Conservation (phyloP, 2,113 vertebrate genomes). For the Aplodontia rufa region DNA sequence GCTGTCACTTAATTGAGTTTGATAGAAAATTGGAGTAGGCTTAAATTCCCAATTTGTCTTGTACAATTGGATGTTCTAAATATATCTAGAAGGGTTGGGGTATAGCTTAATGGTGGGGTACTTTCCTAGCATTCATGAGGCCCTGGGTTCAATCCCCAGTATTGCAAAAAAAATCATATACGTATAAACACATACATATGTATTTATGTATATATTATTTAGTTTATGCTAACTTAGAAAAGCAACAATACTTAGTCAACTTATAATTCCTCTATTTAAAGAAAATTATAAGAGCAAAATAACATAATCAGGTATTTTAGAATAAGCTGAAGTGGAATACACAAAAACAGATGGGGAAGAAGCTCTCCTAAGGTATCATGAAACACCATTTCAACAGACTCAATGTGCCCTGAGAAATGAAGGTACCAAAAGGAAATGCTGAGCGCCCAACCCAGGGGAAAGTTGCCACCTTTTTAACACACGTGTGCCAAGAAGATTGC, state of each 20-base stretch:
- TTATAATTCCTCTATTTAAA: not conserved
- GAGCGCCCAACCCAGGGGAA: not conserved
- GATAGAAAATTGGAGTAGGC: not conserved
- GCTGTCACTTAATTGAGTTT: not conserved
- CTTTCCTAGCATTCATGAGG: not conserved
- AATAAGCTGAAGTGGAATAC: not conserved
- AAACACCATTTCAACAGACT: not conserved
- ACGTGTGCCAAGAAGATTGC: not conserved
- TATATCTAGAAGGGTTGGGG: not conserved
- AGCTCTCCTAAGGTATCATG: not conserved
- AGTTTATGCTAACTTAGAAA: not conserved
- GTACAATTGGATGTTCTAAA: not conserved
- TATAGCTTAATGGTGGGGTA: not conserved
- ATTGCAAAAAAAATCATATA: not conserved
- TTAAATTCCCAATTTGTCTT: not conserved
- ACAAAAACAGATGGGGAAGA: not conserved
- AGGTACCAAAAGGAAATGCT: not conserved
- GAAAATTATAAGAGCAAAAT: not conserved
- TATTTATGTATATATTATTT: not conserved
- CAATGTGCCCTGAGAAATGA: not conserved
- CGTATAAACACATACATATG: no score
- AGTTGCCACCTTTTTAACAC: not conserved
- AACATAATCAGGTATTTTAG: not conserved
- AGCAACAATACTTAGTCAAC: not conserved
- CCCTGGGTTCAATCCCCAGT: not conserved